phyloP scores from a whole-genome alignment of 2,888 invertebrate genomes.

The Enoplolaimus lenunculus region DNA sequence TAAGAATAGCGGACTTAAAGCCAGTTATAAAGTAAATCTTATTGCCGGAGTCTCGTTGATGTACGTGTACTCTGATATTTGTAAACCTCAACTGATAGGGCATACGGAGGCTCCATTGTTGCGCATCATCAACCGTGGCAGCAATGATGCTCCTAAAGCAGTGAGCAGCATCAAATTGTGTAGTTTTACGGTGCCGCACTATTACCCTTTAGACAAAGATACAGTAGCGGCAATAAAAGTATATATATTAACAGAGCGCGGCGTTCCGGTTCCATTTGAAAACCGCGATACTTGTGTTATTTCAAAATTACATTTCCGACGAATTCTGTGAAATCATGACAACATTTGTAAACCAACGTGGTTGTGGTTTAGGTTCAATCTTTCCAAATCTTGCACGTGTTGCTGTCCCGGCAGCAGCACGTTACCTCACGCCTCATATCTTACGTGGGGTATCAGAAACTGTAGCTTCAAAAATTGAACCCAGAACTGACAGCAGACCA shows the following conservation, averaged over 20 bases:
- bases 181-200: not conserved
- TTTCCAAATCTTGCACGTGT: not conserved
- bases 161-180: not conserved
- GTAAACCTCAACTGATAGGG: constrained; percentile 7
- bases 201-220: not conserved
- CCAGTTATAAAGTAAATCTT: no score
- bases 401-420: not conserved
- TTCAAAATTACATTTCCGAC: no score
- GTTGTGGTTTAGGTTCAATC: not conserved
- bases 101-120: not conserved
- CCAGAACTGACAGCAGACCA: no score
- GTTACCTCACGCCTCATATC: not conserved
- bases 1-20: no score
- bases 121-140: not conserved
- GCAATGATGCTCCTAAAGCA: not conserved
- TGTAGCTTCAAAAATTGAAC: not conserved
- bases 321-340: no score
- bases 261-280: not conserved
- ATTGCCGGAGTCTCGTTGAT: no score
- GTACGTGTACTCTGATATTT: constrained; percentile 1
- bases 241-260: not conserved
- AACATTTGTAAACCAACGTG: no score
- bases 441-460: not conserved
- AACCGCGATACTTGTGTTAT: no score
- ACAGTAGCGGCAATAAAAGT: not conserved